Conservation (phyloP, 2,888 invertebrate genomes). For the Polia nebulosa region DNA sequence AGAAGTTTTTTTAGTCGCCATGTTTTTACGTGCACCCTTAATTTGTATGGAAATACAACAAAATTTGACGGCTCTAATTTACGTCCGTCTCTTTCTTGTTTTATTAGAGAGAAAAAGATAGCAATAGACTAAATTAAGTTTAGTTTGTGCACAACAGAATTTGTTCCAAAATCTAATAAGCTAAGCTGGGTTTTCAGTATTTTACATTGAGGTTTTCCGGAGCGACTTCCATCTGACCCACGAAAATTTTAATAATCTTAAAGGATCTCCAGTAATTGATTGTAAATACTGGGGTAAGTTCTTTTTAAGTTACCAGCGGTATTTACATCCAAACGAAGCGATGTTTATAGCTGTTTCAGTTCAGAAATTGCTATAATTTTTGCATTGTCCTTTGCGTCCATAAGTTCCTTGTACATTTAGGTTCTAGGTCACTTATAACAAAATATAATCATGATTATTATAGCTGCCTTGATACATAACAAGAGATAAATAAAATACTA, state of each 20-base stretch:
- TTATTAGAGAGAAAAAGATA: too few relatives aligned
- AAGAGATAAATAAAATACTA: background rate
- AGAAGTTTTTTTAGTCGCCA: too few relatives aligned
- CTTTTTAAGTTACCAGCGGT: background rate
- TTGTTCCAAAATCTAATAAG: background rate
- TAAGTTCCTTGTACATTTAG: background rate
- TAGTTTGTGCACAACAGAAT: too few relatives aligned
- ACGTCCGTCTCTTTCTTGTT: too few relatives aligned
- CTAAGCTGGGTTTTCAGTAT: background rate
- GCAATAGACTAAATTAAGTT: too few relatives aligned
- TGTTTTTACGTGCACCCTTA: too few relatives aligned
- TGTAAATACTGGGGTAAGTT: background rate
- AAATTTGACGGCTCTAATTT: too few relatives aligned
- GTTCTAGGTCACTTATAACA: background rate
- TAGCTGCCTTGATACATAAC: background rate
- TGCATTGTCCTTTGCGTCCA: background rate
- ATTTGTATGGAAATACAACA: too few relatives aligned
- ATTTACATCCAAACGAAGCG: too few relatives aligned
- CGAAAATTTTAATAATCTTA: background rate
- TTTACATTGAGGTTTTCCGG: background rate
- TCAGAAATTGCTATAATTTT: background rate
- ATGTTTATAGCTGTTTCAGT: background rate
- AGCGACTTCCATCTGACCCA: background rate
- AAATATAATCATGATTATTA: background rate
- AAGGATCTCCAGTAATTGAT: slow-evolving; percentile 3